phyloP scores from a whole-genome alignment of 2,888 invertebrate species.

The Lasioglossum oenotherae region DNA sequence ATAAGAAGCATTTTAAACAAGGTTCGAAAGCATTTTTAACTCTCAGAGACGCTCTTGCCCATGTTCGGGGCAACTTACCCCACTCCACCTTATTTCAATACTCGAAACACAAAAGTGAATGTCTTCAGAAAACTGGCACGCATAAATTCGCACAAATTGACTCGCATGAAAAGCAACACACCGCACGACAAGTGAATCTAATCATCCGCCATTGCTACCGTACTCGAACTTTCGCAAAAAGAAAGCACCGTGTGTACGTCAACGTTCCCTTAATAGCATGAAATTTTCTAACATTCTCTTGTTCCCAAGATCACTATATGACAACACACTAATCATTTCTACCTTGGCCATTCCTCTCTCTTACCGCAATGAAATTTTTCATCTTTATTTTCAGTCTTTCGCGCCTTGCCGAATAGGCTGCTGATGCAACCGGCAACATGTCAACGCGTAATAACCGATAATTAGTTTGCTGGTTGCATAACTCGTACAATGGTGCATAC shows the following conservation, averaged over 20 bases:
- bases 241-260: neutral
- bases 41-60: too few species aligned
- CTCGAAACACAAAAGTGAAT: neutral
- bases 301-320: neutral
- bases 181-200: neutral
- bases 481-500: constrained; percentile 58
- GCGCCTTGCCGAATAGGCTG: constrained; percentile 57
- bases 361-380: constrained; percentile 54
- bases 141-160: too few species aligned
- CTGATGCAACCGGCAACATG: constrained; percentile 69
- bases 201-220: neutral
- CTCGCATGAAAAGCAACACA: neutral
- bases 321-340: neutral
- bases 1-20: too few species aligned
- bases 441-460: constrained; percentile 76
- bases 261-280: neutral
- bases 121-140: neutral
- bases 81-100: neutral
- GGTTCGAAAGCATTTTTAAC: too few species aligned
- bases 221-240: neutral
- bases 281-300: constrained; percentile 6
- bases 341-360: constrained; percentile 16
- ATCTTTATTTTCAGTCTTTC: constrained; percentile 40
- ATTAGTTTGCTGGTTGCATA: constrained; percentile 72
- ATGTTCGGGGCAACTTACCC: too few species aligned